phyloP scores from a whole-genome alignment of 2,113 vertebrate genomes.

The Oncorhynchus kisutch region DNA sequence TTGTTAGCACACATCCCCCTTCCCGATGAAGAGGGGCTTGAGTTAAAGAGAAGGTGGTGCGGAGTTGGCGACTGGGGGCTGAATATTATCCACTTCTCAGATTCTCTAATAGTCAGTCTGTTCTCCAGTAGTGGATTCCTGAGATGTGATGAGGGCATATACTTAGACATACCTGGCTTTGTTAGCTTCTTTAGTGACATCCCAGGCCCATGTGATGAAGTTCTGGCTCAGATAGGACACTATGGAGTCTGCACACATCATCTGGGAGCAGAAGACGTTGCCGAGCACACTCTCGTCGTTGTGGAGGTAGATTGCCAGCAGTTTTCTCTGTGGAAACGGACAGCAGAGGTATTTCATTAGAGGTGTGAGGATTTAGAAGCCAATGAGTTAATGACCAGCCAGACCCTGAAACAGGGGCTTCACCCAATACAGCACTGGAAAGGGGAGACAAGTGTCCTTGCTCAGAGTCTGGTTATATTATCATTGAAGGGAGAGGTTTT shows the following conservation, averaged over 20 bases:
- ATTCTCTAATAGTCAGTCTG: neutral
- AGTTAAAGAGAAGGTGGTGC: constrained; percentile 48
- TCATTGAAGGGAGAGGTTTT: no score
- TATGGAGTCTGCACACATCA: constrained; percentile 98
- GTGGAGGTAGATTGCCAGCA: constrained; percentile 99
- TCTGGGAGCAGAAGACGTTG: constrained; percentile 99
- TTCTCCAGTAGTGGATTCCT: no score
- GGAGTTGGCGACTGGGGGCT: constrained; percentile 22
- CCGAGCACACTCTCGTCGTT: constrained; percentile 98
- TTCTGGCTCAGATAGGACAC: constrained; percentile 99
- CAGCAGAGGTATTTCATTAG: constrained; percentile 1
- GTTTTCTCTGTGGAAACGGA: constrained; percentile 86
- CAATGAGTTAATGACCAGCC: neutral
- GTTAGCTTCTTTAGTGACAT: constrained; percentile 96
- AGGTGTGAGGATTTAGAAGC: neutral
- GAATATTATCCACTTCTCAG: constrained; percentile 35
- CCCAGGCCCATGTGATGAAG: constrained; percentile 99
- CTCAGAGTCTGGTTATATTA: no score
- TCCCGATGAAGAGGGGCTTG: constrained; percentile 40
- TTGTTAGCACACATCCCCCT: constrained; percentile 60
- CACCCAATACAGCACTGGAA: no score
- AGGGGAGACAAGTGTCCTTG: no score
- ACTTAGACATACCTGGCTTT: constrained; percentile 85
- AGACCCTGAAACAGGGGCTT: constrained; percentile 4
- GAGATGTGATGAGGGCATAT: neutral